Conservation (phyloP, 2,888 invertebrate species). For the Oeneis ivallda region DNA sequence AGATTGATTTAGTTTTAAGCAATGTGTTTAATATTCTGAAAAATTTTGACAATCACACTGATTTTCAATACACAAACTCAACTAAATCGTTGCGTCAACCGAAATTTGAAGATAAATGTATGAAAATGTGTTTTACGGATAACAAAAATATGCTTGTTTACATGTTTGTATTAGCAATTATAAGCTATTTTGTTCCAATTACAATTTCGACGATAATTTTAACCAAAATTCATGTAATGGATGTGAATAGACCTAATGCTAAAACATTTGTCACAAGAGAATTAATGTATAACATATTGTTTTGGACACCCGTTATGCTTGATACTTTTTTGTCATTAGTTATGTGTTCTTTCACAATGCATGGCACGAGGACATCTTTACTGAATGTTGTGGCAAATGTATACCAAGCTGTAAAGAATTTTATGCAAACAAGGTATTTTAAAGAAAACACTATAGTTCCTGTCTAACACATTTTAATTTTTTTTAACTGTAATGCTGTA, state of each 20-base stretch:
- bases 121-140: conserved; percentile 66
- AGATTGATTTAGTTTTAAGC: conserved; percentile 55
- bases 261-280: conserved; percentile 67
- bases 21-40: conserved; percentile 63
- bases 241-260: conserved; percentile 55
- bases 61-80: conserved; percentile 48
- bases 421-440: conserved; percentile 71
- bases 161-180: conserved; percentile 61
- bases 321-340: conserved; percentile 69
- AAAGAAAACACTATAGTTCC: conserved; percentile 64
- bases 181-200: conserved; percentile 72
- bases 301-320: conserved; percentile 76
- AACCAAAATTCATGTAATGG: conserved; percentile 67
- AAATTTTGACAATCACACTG: conserved; percentile 53
- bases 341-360: conserved; percentile 65
- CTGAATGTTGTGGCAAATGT: conserved; percentile 72
- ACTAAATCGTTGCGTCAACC: conserved; percentile 52
- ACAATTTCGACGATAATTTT: conserved; percentile 68
- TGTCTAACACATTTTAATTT: conserved; percentile 5
- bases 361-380: conserved; percentile 61
- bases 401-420: conserved; percentile 70
- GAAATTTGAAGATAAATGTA: conserved; percentile 55
- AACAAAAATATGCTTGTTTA: conserved; percentile 64
- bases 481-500: not conserved
- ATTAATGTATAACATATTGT: conserved; percentile 68